These are phyloP conservation scores for Gymnocypris eckloni DNA, from an alignment of 2,797 vertebrate species.

Conservation along the genomic window DNA sequence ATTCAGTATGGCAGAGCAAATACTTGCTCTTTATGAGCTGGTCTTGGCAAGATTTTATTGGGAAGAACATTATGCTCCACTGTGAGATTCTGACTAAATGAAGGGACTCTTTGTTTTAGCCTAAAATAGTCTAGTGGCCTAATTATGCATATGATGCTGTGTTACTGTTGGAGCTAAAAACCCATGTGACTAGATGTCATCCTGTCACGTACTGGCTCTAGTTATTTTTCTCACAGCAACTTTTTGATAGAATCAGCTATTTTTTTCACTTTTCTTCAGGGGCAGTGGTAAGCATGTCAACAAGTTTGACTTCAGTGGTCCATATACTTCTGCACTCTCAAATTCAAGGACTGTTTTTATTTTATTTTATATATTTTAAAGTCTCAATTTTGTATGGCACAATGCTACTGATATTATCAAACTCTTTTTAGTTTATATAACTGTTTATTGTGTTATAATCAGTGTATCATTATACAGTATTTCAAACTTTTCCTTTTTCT, in stretches of 20 bases:
- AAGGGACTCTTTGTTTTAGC: conserved; percentile 27
- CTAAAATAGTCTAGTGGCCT: conserved; percentile 6
- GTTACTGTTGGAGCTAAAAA: neutral
- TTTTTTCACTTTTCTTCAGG: neutral
- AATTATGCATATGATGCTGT: neutral
- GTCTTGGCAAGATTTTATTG: conserved; percentile 39
- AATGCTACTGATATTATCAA: neutral
- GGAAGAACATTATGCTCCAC: conserved; percentile 43
- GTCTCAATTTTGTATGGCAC: neutral
- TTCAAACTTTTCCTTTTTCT: neutral
- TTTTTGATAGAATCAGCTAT: conserved; percentile 10
- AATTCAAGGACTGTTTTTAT: neutral
- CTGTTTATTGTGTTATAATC: neutral
- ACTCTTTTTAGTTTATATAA: neutral
- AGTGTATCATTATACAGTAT: neutral
- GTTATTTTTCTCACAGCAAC: neutral
- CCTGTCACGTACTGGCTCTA: conserved; percentile 5
- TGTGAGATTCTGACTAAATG: conserved; percentile 1
- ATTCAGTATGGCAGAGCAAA: conserved; percentile 60
- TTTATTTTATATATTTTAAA: neutral
- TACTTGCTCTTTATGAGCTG: conserved; percentile 19
- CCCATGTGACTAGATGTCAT: neutral
- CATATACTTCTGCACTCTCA: neutral
- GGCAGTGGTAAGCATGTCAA: conserved; percentile 11
- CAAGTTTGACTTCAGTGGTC: neutral